Evolutionary conservation across 2,888 invertebrate species (phyloP), one percentile per base, ranked within the genome.

Genomic region (Cosmia trapezina): DNA sequence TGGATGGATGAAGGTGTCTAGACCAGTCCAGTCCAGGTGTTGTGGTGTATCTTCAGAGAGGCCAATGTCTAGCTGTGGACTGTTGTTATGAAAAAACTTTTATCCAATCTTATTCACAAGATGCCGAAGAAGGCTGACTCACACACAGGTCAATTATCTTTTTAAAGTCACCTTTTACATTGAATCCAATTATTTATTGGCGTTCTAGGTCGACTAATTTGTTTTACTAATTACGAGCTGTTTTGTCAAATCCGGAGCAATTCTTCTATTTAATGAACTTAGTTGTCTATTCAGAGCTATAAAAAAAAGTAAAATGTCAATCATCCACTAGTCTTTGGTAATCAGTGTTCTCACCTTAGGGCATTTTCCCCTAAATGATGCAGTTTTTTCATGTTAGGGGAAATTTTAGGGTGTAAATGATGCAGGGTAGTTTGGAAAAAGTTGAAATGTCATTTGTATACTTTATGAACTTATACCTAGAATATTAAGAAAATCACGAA

Each of bases 251-350:
- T 4, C 49, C 0, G 7, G 9, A 37, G 14, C 19, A 28, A 14
- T 28, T 28, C 28, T 28, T 28, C 28, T 28, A 28, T 28, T 28
- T 3, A 28, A 28, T 28, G 28, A 28, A 28, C 28, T 28, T 3
- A 28, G 28, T 28, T 28, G 28, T 28, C 28, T 28, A 28, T 28
- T 28, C 28, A 1, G 28, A 28, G 28, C 28, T 2, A 28, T 28
- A 28, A 12, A 73, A 57, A 70, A 70, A 73, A 49, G n/a, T 41
- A 1, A 41, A 28, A 57, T 43, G 70, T 33, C 70, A 59, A 43
- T 22, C 22, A 43, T n/a, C 17, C 8, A 43, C 9, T 49, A 12
- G 14, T 54, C n/a, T 73, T 41, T 73, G 47, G 33, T 45, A 17
- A 12, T 43, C 17, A 51, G 51, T 69, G 70, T 49, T 68, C 11